Conservation (phyloP, 2,113 vertebrate species). For the Ceuthmochares aereus region DNA sequence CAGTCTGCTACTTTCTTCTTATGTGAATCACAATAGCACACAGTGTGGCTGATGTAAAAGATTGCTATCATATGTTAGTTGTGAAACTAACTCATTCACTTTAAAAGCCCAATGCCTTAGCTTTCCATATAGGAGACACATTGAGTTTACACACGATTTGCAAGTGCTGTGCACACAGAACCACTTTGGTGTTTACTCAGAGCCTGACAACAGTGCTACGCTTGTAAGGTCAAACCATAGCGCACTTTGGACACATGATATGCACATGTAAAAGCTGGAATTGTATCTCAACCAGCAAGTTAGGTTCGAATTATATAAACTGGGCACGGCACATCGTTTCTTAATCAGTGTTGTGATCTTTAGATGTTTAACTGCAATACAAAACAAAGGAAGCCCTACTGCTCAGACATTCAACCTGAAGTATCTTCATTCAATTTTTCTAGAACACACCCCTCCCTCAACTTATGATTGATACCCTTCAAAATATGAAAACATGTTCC, state of each 20-base stretch:
- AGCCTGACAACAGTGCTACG: background rate
- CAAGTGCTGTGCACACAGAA: background rate
- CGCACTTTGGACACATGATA: background rate
- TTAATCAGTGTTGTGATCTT: background rate
- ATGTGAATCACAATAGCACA: background rate
- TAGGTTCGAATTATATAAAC: background rate
- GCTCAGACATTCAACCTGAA: background rate
- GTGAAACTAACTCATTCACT: background rate
- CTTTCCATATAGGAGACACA: background rate
- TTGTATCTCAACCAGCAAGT: background rate
- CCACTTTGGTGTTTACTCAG: background rate
- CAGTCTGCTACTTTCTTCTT: background rate
- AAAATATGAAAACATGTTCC: background rate
- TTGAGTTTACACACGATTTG: background rate
- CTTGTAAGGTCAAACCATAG: background rate
- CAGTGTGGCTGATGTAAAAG: background rate
- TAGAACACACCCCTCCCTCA: background rate
- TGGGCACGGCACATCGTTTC: background rate
- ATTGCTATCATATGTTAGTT: background rate
- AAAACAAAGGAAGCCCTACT: background rate
- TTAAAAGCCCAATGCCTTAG: background rate
- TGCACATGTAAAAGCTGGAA: background rate
- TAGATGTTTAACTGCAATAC: background rate
- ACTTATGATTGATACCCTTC: accelerated
- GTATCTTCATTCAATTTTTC: background rate